Evolutionary conservation across 2,888 invertebrate species (phyloP).

Genomic region (Cryptophagus acutangulus): DNA sequence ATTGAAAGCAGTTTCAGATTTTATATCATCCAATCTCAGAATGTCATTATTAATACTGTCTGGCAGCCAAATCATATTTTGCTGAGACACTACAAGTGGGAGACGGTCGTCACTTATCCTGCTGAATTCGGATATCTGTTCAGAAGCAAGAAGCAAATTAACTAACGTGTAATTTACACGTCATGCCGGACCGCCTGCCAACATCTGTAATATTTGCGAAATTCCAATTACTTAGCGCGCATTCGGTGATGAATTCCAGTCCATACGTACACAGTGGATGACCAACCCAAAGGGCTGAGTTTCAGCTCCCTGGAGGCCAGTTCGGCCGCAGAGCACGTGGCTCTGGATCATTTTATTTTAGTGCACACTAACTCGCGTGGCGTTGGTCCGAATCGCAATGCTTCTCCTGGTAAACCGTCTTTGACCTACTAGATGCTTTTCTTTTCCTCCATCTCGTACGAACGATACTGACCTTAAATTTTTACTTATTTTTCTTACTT

Average conservation of each 20-base stretch:
- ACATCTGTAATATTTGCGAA: slow-evolving; percentile 26
- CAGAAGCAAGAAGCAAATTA: slow-evolving; percentile 8
- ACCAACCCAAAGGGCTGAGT: not conserved
- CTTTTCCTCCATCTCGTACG: too few species aligned
- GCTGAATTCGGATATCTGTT: too few species aligned
- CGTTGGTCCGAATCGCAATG: slow-evolving; percentile 12
- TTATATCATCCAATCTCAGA: too few species aligned
- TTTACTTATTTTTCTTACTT: not conserved
- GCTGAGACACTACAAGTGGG: too few species aligned
- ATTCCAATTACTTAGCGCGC: slow-evolving; percentile 23
- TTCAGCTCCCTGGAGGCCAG: not conserved
- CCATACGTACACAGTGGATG: slow-evolving; percentile 5
- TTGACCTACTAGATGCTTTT: slow-evolving; percentile 4
- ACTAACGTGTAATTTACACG: slow-evolving; percentile 19
- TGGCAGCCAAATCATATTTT: too few species aligned
- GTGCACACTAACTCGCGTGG: slow-evolving; percentile 12
- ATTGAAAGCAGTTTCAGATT: too few species aligned
- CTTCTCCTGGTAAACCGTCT: slow-evolving; percentile 5
- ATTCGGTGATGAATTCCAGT: slow-evolving; percentile 8
- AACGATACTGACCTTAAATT: slow-evolving; percentile 5
- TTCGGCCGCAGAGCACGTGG: slow-evolving; percentile 11
- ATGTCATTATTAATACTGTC: too few species aligned
- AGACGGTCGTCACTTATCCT: too few species aligned
- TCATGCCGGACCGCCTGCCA: slow-evolving; percentile 20
- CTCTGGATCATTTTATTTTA: slow-evolving; percentile 14